Conservation (phyloP, 2,888 invertebrate genomes). For the Leptinotarsa peninsularis region DNA sequence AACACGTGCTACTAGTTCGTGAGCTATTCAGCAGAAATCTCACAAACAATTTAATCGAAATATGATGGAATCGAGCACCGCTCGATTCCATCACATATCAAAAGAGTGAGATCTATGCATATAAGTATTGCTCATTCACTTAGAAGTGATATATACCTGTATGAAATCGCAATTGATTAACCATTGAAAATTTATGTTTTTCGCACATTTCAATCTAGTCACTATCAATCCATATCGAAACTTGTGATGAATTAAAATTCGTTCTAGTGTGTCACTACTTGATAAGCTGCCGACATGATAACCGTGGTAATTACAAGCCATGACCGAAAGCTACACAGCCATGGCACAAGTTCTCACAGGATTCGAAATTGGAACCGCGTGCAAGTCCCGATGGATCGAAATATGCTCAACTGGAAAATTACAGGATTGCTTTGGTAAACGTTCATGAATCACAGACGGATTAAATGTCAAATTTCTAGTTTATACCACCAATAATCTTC, state of each 20-base stretch:
- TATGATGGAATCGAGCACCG: too few relatives aligned
- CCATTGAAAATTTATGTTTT: neutral
- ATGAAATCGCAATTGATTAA: too few relatives aligned
- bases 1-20: too few relatives aligned
- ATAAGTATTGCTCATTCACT: too few relatives aligned
- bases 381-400: conserved; percentile 40
- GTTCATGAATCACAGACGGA: conserved; percentile 37
- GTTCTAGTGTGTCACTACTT: neutral
- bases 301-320: conserved; percentile 48
- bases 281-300: conserved; percentile 47
- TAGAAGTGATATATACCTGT: too few relatives aligned
- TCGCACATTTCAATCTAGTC: neutral
- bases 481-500: conserved; percentile 29
- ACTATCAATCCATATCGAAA: neutral
- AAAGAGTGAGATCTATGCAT: too few relatives aligned
- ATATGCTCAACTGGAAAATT: conserved; percentile 49
- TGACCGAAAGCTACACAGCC: conserved; percentile 40
- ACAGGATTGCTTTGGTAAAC: conserved; percentile 34
- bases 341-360: conserved; percentile 48
- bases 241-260: neutral
- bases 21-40: too few relatives aligned
- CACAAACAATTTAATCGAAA: too few relatives aligned
- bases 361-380: conserved; percentile 32
- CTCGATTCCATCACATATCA: too few relatives aligned
- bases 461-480: conserved; percentile 41